Conservation (phyloP, 2,888 invertebrate species). For the Pristionchus exspectatus region DNA sequence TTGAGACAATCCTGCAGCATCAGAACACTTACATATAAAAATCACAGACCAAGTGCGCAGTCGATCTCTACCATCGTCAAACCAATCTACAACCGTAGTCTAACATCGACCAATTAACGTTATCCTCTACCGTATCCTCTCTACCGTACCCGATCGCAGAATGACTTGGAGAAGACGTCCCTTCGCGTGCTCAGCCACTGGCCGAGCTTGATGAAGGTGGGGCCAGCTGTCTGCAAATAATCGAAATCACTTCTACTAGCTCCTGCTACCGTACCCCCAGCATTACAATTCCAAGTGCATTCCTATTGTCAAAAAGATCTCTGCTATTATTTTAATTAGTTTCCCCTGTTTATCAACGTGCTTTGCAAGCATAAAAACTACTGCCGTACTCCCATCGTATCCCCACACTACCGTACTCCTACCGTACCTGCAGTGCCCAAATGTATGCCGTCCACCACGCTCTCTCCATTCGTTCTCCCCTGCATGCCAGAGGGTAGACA, state of each 20-base stretch:
- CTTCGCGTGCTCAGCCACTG: conserved; percentile 82
- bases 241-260: background rate
- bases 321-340: background rate
- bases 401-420: background rate
- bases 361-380: too few relatives aligned
- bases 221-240: conserved; percentile 78
- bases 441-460: conserved; percentile 65
- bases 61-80: too few relatives aligned
- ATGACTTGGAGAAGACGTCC: conserved; percentile 81
- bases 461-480: conserved; percentile 59
- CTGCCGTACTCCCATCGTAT: too few relatives aligned
- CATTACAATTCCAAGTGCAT: background rate
- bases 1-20: too few relatives aligned
- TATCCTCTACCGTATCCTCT: background rate
- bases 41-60: too few relatives aligned
- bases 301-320: background rate
- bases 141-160: conserved; percentile 78
- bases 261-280: background rate
- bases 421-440: conserved; percentile 60
- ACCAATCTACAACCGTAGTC: background rate
- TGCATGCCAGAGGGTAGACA: conserved; percentile 61
- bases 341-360: too few relatives aligned
- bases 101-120: background rate
- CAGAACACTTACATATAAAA: too few relatives aligned
- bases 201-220: conserved; percentile 82